Evolutionary conservation across 2,797 vertebrate species (phyloP).

Genomic region (Enteromius afrohamiltoni): DNA sequence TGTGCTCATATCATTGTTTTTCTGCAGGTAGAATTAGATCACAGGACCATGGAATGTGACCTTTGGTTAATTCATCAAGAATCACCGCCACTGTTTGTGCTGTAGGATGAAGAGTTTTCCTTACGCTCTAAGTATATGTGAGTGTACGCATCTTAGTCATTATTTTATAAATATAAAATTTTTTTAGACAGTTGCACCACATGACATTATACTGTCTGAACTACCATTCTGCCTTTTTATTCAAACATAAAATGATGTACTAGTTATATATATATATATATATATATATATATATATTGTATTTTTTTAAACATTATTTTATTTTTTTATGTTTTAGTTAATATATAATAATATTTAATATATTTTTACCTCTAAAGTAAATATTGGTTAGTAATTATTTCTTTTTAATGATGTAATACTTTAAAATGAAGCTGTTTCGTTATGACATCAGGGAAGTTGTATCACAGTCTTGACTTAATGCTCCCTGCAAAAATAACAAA

Average conservation of each 20-base stretch:
- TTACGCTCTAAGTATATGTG: not conserved
- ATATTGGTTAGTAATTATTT: too few relatives aligned
- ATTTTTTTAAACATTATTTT: not conserved
- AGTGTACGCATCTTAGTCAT: not conserved
- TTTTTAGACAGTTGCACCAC: not conserved
- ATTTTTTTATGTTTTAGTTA: not conserved
- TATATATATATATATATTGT: too few relatives aligned
- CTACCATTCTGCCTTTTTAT: not conserved
- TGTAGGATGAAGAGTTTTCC: not conserved
- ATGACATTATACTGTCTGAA: not conserved
- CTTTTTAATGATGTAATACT: too few relatives aligned
- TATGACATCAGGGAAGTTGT: not conserved
- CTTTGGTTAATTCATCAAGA: conserved; percentile 61
- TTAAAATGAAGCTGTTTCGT: too few relatives aligned
- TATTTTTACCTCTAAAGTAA: not conserved
- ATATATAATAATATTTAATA: not conserved
- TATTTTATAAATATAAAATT: not conserved
- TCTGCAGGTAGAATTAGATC: conserved; percentile 66
- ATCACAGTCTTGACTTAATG: not conserved
- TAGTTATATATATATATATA: not conserved
- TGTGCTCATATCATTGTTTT: conserved; percentile 74
- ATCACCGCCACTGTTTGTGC: conserved; percentile 45
- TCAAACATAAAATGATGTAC: not conserved
- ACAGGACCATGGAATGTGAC: conserved; percentile 62
- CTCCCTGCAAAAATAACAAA: not conserved